Percentiles rank a stretch among this genome's conserved stretches.
Conservation (phyloP, 2,797 vertebrate species). For the Trichosurus vulpecula region DNA sequence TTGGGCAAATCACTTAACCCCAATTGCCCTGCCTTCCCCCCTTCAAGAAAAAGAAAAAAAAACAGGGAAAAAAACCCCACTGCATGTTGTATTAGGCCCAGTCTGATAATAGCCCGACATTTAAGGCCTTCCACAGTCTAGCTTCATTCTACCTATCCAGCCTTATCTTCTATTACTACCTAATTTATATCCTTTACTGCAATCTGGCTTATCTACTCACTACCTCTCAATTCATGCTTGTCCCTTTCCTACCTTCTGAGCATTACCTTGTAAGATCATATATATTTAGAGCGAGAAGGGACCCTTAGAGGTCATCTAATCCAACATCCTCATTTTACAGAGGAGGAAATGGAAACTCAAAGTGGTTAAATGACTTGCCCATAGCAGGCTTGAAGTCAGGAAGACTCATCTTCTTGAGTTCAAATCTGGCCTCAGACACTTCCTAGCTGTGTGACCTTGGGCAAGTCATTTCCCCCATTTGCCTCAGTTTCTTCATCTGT, state of each 20-base stretch:
- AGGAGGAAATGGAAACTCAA: neutral
- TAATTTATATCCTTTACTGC: neutral
- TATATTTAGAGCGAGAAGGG: neutral
- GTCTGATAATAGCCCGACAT: neutral
- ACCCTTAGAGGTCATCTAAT: neutral
- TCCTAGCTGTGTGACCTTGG: neutral
- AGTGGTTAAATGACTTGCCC: neutral
- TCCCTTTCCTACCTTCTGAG: neutral
- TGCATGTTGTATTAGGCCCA: neutral
- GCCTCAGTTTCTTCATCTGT: neutral
- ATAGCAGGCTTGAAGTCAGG: neutral
- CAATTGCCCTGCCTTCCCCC: no score
- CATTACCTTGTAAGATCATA: neutral
- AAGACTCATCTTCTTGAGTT: neutral
- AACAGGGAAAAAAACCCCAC: neutral
- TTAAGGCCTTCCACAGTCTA: neutral
- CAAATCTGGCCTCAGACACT: neutral
- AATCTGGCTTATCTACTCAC: neutral
- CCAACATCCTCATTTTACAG: neutral
- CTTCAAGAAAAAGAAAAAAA: no score
- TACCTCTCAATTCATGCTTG: neutral
- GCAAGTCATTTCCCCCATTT: neutral
- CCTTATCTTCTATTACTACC: neutral
- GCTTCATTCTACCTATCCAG: neutral
- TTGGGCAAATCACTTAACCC: no score